Conservation (phyloP, 2,797 vertebrate genomes). For the Toxotes lorentzi region DNA sequence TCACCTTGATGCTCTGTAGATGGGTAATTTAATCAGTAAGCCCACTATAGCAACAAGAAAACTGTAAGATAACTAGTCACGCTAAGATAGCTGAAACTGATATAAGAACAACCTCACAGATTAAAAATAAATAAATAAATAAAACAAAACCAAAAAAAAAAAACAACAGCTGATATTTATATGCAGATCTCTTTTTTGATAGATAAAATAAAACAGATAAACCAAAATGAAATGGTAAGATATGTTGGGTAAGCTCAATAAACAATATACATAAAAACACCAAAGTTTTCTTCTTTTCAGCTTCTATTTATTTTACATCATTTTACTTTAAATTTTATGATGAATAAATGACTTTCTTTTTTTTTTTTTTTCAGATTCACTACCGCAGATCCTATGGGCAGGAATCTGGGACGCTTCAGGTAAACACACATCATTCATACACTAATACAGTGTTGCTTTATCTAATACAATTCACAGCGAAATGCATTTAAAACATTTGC, state of each 20-base stretch:
- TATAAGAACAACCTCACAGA: not conserved
- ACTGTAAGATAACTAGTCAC: not conserved
- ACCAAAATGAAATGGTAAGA: not conserved
- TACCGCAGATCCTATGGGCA: not conserved
- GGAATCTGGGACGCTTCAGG: too few species aligned
- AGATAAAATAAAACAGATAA: not conserved
- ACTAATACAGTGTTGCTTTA: not conserved
- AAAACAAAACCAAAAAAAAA: too few species aligned
- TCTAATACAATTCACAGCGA: not conserved
- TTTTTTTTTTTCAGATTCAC: not conserved
- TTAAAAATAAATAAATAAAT: not conserved
- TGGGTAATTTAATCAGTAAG: not conserved
- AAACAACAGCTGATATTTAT: not conserved
- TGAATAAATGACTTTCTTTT: too few species aligned
- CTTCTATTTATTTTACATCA: not conserved
- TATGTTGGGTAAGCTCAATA: not conserved
- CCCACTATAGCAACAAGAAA: not conserved
- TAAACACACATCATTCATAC: too few species aligned
- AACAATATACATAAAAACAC: not conserved
- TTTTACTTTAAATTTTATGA: not conserved
- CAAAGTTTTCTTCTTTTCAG: not conserved
- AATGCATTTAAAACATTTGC: not conserved
- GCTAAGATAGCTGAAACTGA: not conserved
- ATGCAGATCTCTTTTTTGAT: not conserved
- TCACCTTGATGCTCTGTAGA: not conserved